phyloP scores from a whole-genome alignment of 23 tunicate genomes.

The Styela clava region DNA sequence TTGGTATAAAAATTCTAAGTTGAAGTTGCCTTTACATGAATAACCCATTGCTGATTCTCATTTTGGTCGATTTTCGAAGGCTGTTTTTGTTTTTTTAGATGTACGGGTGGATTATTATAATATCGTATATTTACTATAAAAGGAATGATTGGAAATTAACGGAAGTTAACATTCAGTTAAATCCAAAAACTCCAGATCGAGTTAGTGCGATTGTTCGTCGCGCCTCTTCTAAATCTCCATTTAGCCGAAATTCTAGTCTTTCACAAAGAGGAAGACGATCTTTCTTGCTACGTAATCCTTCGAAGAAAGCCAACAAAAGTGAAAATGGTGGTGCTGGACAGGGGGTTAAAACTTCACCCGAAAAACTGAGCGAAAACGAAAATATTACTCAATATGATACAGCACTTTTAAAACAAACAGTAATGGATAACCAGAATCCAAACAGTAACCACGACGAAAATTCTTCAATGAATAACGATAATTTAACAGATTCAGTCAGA shows the following conservation, averaged over 20 bases:
- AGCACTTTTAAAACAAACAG: neutral
- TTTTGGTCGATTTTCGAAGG: neutral
- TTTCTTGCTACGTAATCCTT: slow-evolving; percentile 41
- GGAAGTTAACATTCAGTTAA: slow-evolving; percentile 1
- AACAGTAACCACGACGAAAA: neutral
- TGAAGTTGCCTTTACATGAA: neutral
- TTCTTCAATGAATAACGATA: neutral
- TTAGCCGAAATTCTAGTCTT: slow-evolving; percentile 67
- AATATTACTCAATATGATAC: neutral
- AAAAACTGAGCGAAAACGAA: neutral
- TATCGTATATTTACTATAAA: slow-evolving; percentile 53
- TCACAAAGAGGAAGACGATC: slow-evolving; percentile 64
- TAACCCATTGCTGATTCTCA: too few species aligned
- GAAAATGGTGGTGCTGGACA: neutral
- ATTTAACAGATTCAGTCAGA: neutral
- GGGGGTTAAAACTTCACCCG: neutral
- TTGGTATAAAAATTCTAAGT: neutral
- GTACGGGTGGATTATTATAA: slow-evolving; percentile 71
- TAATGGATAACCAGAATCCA: neutral
- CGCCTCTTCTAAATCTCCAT: slow-evolving; percentile 28
- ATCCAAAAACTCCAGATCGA: neutral
- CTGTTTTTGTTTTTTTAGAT: slow-evolving; percentile 28
- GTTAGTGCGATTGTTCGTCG: neutral
- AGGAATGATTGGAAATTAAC: slow-evolving; percentile 21
- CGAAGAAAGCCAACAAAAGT: neutral